These are phyloP conservation scores for Pungitius pungitius DNA, from an alignment of 2,113 vertebrate genomes.

Conservation along the genomic window DNA sequence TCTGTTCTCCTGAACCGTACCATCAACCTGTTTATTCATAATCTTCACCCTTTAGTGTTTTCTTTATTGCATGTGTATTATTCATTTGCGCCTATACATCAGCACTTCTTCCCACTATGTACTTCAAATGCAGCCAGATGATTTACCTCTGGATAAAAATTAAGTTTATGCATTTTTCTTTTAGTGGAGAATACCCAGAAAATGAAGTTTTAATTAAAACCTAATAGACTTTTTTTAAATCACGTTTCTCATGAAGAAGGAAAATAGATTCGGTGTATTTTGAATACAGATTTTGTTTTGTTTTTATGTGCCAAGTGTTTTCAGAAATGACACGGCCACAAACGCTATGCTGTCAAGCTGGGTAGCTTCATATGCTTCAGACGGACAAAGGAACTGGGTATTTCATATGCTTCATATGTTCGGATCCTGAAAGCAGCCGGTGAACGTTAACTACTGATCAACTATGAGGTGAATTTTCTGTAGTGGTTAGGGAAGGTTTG, in stretches of 20 bases:
- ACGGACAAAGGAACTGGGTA: too few species aligned
- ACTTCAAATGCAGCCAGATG: not conserved
- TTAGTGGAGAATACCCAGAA: too few species aligned
- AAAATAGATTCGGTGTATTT: not conserved
- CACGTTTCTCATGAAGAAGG: not conserved
- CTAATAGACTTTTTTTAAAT: not conserved
- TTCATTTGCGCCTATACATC: not conserved
- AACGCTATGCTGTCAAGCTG: not conserved
- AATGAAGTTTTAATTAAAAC: too few species aligned
- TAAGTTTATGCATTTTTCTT: too few species aligned
- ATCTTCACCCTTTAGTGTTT: not conserved
- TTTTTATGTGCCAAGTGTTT: not conserved
- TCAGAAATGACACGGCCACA: not conserved
- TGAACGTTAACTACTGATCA: not conserved
- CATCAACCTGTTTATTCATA: not conserved
- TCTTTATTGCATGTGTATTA: not conserved
- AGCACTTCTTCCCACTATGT: not conserved
- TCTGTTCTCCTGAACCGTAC: not conserved
- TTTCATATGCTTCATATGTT: not conserved
- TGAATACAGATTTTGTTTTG: not conserved
- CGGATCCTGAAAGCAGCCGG: not conserved
- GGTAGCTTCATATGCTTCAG: not conserved
- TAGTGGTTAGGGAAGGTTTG: not conserved
- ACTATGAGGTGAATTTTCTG: not conserved
- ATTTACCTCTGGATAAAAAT: not conserved